Conservation (phyloP, 2,888 invertebrate genomes). For the Aspidapion aeneum region DNA sequence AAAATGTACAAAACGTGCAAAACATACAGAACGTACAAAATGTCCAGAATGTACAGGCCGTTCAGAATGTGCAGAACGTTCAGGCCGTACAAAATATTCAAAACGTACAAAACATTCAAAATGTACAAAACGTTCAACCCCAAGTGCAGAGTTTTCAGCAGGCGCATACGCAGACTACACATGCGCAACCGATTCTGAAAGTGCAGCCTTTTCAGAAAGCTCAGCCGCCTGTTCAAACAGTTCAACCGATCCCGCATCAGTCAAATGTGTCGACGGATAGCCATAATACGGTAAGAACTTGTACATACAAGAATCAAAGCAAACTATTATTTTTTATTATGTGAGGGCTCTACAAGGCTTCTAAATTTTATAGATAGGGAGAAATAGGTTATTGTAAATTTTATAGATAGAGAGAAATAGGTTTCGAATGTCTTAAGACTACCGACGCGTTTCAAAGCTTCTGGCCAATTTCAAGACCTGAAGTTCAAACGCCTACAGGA, state of each 20-base stretch:
- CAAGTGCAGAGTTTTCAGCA: constrained; percentile 30
- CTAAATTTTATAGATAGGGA: too few species aligned
- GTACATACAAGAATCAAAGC: too few species aligned
- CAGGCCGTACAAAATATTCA: constrained; percentile 26
- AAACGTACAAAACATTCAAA: constrained; percentile 12
- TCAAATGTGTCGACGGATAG: constrained; percentile 15
- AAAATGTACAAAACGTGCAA: background rate
- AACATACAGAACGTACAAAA: constrained; percentile 24
- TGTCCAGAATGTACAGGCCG: constrained; percentile 18
- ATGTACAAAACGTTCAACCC: constrained; percentile 24
- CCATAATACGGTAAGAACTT: too few species aligned
- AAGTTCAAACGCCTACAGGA: too few species aligned
- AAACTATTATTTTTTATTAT: too few species aligned
- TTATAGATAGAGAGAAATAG: too few species aligned
- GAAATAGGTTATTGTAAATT: too few species aligned
- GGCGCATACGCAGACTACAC: constrained; percentile 30
- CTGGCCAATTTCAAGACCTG: too few species aligned
- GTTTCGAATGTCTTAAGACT: too few species aligned
- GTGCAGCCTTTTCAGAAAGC: constrained; percentile 46
- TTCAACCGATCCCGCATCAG: constrained; percentile 41
- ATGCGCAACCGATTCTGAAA: constrained; percentile 42
- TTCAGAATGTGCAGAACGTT: constrained; percentile 19
- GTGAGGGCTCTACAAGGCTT: too few species aligned
- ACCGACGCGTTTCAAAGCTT: too few species aligned
- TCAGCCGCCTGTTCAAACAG: constrained; percentile 46